Percentiles rank a stretch among this genome's conserved stretches.
Conservation (phyloP, 2,113 vertebrate species). For the Cyanoramphus novaezelandiae region DNA sequence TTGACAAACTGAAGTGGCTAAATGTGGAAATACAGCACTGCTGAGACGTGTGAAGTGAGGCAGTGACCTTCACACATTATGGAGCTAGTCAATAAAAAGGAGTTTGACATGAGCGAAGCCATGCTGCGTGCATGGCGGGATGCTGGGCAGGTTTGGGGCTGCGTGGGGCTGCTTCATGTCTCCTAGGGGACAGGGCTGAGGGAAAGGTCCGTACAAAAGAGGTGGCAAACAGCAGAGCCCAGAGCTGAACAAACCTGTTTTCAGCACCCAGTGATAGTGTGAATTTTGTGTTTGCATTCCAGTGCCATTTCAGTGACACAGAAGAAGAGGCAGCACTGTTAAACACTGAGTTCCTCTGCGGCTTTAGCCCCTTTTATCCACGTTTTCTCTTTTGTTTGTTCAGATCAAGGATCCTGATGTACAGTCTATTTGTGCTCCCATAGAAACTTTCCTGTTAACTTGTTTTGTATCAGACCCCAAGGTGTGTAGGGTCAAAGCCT, state of each 20-base stretch:
- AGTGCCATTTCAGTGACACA: not conserved
- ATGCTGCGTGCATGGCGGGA: fast-evolving
- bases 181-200: not conserved
- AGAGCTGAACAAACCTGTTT: not conserved
- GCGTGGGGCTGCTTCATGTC: fast-evolving
- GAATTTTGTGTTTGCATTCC: not conserved
- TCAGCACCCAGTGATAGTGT: fast-evolving
- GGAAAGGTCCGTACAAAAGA: not conserved
- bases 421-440: not conserved
- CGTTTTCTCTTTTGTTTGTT: not conserved
- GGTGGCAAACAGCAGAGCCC: fast-evolving
- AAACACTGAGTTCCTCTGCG: fast-evolving
- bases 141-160: fast-evolving
- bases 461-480: not conserved
- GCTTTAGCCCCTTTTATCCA: not conserved
- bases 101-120: not conserved
- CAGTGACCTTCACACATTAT: slow-evolving; percentile 42
- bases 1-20: slow-evolving; percentile 63
- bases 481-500: not conserved
- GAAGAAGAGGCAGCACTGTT: not conserved
- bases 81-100: not conserved
- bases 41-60: slow-evolving; percentile 54
- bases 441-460: not conserved
- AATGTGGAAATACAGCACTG: slow-evolving; percentile 58
- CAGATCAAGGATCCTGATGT: not conserved